A percentile compares a stretch with the other conserved stretches of the same genome.
Conservation (phyloP, 1,140 invertebrate genomes). For the Tenebrio molitor region DNA sequence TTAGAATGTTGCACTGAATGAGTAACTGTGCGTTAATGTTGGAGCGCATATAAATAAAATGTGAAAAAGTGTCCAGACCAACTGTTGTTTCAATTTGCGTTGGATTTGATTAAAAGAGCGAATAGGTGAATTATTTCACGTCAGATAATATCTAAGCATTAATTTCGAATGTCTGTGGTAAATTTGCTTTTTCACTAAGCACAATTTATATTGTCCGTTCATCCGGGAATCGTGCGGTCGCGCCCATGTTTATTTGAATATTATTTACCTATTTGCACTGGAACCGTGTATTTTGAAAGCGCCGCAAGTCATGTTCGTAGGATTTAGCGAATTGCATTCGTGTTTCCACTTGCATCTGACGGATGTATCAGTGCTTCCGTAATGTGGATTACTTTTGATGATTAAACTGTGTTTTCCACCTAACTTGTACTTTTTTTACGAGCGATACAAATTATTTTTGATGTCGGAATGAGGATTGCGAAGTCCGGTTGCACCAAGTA, state of each 20-base stretch:
- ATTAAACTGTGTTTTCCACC: constrained; percentile 7
- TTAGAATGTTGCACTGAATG: background rate
- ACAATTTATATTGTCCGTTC: constrained; percentile 21
- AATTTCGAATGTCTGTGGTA: background rate
- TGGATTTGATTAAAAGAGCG: background rate
- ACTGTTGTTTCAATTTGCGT: background rate
- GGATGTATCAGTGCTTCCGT: constrained; percentile 34
- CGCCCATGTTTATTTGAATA: constrained; percentile 31
- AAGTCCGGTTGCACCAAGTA: background rate
- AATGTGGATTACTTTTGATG: constrained; percentile 22
- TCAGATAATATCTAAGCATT: background rate
- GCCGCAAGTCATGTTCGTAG: constrained; percentile 42
- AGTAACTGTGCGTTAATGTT: background rate
- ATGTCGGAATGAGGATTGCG: background rate
- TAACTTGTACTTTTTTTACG: background rate
- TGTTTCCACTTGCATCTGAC: constrained; percentile 44
- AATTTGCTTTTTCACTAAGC: constrained; percentile 21
- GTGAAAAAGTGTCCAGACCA: background rate
- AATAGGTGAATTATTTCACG: background rate
- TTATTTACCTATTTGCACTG: constrained; percentile 40
- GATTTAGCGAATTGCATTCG: constrained; percentile 44
- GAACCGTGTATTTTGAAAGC: constrained; percentile 25
- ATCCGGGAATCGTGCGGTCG: constrained; percentile 28
- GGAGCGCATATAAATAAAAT: background rate
- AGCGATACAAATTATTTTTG: background rate